Evolutionary conservation across 2,797 vertebrate genomes (phyloP).

Genomic region (Myotis daubentonii): DNA sequence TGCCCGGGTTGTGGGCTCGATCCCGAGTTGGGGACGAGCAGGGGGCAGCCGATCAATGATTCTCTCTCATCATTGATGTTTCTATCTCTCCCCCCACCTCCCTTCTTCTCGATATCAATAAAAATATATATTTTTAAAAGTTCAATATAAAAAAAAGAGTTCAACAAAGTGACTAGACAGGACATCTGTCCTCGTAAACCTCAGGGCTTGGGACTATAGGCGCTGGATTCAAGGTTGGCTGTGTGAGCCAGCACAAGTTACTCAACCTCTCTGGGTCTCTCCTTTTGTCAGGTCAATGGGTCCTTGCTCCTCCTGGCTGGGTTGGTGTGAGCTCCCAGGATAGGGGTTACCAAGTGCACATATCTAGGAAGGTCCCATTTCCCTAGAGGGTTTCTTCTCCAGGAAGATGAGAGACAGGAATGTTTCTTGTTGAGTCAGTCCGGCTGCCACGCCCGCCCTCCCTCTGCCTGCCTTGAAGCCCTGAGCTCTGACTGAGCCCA

Average conservation of each 20-base stretch:
- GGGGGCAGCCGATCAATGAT: too few relatives aligned
- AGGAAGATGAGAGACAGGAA: background rate
- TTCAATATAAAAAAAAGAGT: background rate
- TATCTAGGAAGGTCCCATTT: background rate
- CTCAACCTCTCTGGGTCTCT: background rate
- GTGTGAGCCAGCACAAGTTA: background rate
- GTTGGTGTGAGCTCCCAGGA: background rate
- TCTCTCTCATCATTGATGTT: too few relatives aligned
- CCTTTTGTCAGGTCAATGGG: background rate
- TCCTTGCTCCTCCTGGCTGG: background rate
- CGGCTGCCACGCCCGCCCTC: background rate
- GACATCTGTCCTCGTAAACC: background rate
- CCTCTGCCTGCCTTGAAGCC: background rate
- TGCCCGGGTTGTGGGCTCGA: too few relatives aligned
- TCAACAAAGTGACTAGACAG: constrained; percentile 30
- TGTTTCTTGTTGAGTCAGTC: background rate
- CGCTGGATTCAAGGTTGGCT: background rate
- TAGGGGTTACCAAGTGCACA: background rate
- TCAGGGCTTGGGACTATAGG: background rate
- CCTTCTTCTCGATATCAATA: too few relatives aligned
- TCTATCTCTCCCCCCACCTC: too few relatives aligned
- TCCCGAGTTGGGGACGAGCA: too few relatives aligned
- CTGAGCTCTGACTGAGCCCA: background rate
- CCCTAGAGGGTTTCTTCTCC: background rate
- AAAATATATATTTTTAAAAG: too few relatives aligned